phyloP scores from a whole-genome alignment of 2,888 invertebrate genomes.

The Mythimna impura region DNA sequence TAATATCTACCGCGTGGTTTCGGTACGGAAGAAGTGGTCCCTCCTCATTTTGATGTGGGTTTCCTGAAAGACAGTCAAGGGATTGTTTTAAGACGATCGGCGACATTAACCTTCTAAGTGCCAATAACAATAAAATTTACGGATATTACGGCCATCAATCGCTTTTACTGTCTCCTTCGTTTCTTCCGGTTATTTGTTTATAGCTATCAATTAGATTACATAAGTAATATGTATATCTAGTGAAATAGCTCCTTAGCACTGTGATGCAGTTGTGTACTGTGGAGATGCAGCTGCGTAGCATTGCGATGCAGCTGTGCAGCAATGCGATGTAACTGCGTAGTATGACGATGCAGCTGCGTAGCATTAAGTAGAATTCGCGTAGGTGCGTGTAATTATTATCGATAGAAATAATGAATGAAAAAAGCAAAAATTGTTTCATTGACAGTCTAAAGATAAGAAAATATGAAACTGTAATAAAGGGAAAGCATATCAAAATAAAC shows the following conservation, averaged over 20 bases:
- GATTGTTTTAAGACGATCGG: slow-evolving; percentile 2
- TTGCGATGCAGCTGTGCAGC: no score
- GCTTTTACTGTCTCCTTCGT: slow-evolving; percentile 1
- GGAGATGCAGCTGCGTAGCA: no score
- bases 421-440: neutral
- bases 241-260: no score
- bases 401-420: neutral
- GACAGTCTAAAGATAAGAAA: neutral
- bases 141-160: slow-evolving; percentile 23
- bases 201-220: neutral
- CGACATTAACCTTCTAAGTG: slow-evolving; percentile 15
- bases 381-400: neutral
- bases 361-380: no score
- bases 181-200: slow-evolving; percentile 9
- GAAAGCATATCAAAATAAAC: neutral
- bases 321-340: no score
- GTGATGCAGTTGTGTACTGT: no score
- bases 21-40: slow-evolving; percentile 1
- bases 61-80: neutral
- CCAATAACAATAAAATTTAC: slow-evolving; percentile 39
- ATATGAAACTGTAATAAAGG: neutral
- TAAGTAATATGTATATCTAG: no score
- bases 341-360: no score
- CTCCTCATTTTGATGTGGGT: neutral
- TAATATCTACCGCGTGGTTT: slow-evolving; percentile 9